Evolutionary conservation across 2,113 vertebrate genomes (phyloP), one percentile per base, ranked within the genome.

Genomic region (Aptenodytes patagonicus): DNA sequence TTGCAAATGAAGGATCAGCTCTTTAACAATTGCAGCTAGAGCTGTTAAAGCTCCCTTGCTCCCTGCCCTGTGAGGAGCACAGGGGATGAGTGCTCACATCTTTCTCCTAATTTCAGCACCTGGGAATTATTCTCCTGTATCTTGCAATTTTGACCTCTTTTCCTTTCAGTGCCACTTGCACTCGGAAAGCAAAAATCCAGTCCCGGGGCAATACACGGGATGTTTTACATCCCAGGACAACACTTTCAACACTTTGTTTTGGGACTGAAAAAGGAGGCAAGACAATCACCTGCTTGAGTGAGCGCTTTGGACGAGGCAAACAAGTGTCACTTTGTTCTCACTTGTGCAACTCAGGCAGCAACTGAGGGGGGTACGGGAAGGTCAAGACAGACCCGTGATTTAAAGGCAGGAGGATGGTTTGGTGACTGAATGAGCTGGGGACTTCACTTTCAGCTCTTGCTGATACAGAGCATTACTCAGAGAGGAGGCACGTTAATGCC

Each of bases 291-390:
- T 95, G 94, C 91, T 95, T 96, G 94, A 95, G 87, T 72, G 91
- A 96, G 80, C 77, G 87, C 89, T 97, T 95, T 95, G 94, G 86
- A 87, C 0, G 13, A 89, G 69, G 86, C 89, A 97, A 91, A 97
- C 89, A 96, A 97, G 90, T 79, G 47, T 92, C 94, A 97, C 95
- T 97, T 97, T 96, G 92, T 95, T 96, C 96, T 95, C 89, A 42
- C 80, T 95, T 87, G 77, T 78, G 95, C 94, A 96, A 49, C 6
- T 40, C 73, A 12, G 61, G 86, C 94, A 72, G 65, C 28, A 38
- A 52, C 42, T 19, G 86, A 95, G 81, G 28, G 11, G 94, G 89
- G 94, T 93, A 93, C 1, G 5, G 73, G 65, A 87, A 95, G 93
- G 96, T 97, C 94, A 93, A 83, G 92, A 93, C 84, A 93, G 58